Evolutionary conservation across 2,113 vertebrate species (phyloP), one percentile per base, ranked within the genome.

Genomic region (Morone saxatilis): DNA sequence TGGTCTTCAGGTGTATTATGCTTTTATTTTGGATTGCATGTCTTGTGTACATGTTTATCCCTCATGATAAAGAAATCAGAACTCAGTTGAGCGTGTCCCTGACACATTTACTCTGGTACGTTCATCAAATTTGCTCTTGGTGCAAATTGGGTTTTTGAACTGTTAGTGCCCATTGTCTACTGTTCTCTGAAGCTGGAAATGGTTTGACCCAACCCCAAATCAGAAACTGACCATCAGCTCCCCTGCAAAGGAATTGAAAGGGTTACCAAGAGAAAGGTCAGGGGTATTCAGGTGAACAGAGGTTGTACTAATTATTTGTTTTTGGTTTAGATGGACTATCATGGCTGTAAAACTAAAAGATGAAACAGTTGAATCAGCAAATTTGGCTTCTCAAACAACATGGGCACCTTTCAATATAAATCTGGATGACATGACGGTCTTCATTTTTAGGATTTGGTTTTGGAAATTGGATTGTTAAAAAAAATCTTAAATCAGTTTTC

Each of bases 251-350:
- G 25, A 76, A 38, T 47, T 47, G 13, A 41, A 51, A 50, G 5
- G 6, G 11, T 63, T 54, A 7, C 19, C 1, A 36, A 71, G 13
- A 65, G 6, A 57, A 4, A 48, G 16, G 13, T 48, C 17, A 48
- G 10, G 38, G 50, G 16, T 66, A 17, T 82, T 60, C 7, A 47
- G 20, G 59, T 78, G 41, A 71, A 66, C 48, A 16, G 19, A 67
- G 53, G 22, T 70, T 68, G n/a, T 20, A 25, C 13, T 79, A 3
- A 50, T 22, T 38, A 81, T 62, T 56, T 79, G 19, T 60, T 50
- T 31, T 82, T 76, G 60, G 61, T 81, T 87, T 40, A 75, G 53
- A 25, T n/a, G 2, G 14, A 13, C 47, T 63, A 59, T 47, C 50
- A 31, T 8, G 11, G 22, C 8, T 74, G 6, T 54, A 60, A 54